phyloP scores from a whole-genome alignment of 1,140 invertebrate genomes.

The Papilio dardanus region DNA sequence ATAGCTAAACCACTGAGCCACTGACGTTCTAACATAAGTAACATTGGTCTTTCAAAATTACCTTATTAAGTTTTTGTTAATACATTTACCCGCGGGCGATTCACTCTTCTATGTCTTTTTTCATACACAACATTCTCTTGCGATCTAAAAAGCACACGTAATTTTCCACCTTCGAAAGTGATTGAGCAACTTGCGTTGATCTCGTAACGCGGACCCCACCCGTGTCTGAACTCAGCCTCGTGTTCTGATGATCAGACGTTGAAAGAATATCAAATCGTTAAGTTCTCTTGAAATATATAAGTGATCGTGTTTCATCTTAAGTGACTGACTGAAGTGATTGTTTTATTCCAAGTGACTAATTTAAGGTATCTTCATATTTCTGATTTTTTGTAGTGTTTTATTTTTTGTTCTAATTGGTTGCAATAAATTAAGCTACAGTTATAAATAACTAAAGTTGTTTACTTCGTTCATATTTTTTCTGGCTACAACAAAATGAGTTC shows the following conservation, averaged over 20 bases:
- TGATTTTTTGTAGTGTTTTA: background rate
- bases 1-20: too few species aligned
- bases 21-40: too few species aligned
- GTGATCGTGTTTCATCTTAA: too few species aligned
- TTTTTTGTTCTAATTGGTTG: background rate
- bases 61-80: background rate
- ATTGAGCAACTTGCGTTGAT: conserved; percentile 12
- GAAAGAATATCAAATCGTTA: background rate
- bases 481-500: background rate
- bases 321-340: background rate
- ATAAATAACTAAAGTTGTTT: background rate
- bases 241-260: background rate
- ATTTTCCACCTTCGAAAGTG: background rate
- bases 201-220: conserved; percentile 18
- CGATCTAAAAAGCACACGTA: conserved; percentile 22
- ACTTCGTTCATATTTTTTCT: background rate
- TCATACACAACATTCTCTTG: background rate
- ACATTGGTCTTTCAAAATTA: background rate
- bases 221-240: background rate
- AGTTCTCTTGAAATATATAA: background rate
- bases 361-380: background rate
- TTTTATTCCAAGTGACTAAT: background rate
- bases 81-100: background rate
- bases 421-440: background rate
- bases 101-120: background rate